These are phyloP conservation scores for Echinometra lucunter DNA, from an alignment of 53 echinoderm and acorn worm species.

Conservation along the genomic window DNA sequence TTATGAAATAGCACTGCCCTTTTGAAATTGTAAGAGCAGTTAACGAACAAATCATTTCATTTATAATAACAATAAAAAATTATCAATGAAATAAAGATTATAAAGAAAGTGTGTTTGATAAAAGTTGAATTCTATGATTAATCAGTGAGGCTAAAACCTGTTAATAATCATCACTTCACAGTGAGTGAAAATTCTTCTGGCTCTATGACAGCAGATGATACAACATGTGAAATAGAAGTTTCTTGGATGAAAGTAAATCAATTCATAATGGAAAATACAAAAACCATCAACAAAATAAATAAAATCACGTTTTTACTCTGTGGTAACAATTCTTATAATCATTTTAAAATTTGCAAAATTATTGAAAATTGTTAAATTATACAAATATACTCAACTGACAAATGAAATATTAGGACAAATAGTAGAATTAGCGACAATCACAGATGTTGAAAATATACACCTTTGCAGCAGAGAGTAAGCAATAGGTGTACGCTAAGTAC, in stretches of 20 bases:
- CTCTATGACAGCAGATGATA: not conserved
- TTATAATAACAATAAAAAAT: not conserved
- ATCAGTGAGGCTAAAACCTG: not conserved
- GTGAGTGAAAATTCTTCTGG: not conserved
- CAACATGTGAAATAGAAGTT: not conserved
- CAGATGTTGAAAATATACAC: not conserved
- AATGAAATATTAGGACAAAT: not conserved
- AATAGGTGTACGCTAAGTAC: not conserved
- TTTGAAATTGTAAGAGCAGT: not conserved
- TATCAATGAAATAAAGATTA: not conserved
- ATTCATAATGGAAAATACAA: not conserved
- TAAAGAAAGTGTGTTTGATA: no score
- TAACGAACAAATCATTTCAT: not conserved
- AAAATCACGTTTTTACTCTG: not conserved
- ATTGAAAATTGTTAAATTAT: not conserved
- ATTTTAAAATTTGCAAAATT: not conserved
- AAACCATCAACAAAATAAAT: not conserved
- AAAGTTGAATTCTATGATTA: not conserved
- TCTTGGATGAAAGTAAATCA: not conserved
- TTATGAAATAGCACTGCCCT: not conserved
- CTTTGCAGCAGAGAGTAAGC: not conserved
- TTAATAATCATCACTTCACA: not conserved
- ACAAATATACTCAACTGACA: slow-evolving; percentile 9
- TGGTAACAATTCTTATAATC: not conserved
- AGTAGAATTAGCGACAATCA: not conserved